A percentile compares a stretch with the other conserved stretches of the same genome.
These are phyloP conservation scores for Ceryle rudis DNA, from an alignment of 2,797 vertebrate species.

Conservation along the genomic window DNA sequence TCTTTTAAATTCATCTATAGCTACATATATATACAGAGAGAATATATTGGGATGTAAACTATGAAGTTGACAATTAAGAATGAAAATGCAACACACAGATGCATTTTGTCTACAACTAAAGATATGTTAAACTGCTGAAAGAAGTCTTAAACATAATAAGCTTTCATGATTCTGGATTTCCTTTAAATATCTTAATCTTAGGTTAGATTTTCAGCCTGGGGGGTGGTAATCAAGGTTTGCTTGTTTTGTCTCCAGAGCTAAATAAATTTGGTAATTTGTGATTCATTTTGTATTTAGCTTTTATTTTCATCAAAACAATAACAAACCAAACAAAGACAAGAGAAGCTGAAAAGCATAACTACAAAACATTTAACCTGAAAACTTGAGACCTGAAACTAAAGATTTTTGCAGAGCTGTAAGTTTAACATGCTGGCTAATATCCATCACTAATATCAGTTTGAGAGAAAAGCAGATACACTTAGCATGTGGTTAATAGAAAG, in stretches of 20 bases:
- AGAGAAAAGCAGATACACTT: neutral
- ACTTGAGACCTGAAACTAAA: neutral
- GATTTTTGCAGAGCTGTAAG: neutral
- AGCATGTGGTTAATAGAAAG: neutral
- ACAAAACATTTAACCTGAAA: neutral
- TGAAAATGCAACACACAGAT: neutral
- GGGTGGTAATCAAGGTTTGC: neutral
- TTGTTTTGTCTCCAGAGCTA: neutral
- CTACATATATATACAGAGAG: neutral
- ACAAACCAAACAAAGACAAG: neutral
- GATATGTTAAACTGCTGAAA: neutral
- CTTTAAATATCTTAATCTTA: neutral
- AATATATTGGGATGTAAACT: neutral
- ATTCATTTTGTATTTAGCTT: neutral
- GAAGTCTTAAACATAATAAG: neutral
- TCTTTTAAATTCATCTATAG: neutral
- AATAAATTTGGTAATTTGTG: neutral
- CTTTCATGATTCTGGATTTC: neutral
- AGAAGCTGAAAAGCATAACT: neutral
- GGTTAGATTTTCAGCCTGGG: neutral
- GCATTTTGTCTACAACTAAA: neutral
- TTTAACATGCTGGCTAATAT: neutral
- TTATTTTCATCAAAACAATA: neutral
- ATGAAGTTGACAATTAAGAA: neutral
- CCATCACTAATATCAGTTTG: neutral